phyloP scores from a whole-genome alignment of 2,888 invertebrate species.

The Oscheius onirici region DNA sequence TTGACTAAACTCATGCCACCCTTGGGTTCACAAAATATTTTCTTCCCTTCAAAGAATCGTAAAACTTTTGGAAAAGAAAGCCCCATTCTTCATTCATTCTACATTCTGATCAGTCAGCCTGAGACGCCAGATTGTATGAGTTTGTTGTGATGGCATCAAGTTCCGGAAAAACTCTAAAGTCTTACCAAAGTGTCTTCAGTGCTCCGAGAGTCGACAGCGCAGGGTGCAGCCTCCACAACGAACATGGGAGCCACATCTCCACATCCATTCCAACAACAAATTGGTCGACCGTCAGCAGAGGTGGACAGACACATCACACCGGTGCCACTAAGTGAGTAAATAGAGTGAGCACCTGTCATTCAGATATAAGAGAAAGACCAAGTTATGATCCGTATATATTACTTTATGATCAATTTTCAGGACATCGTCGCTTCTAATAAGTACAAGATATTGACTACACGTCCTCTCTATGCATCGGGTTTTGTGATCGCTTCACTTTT shows the following conservation, averaged over 20 bases:
- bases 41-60: neutral
- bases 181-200: no score
- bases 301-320: conserved; percentile 28
- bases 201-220: conserved; percentile 17
- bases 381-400: no score
- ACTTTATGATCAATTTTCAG: neutral
- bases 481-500: neutral
- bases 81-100: no score
- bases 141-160: no score
- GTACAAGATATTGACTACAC: neutral
- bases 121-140: no score
- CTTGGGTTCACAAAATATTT: no score
- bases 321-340: conserved; percentile 26
- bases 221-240: conserved; percentile 13
- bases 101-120: no score
- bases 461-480: conserved; percentile 6
- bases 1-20: no score
- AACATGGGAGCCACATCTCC: conserved; percentile 13
- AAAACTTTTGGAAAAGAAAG: no score
- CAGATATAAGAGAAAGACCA: neutral
- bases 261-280: conserved; percentile 26
- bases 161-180: no score
- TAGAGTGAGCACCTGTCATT: neutral
- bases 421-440: neutral
- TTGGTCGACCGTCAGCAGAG: conserved; percentile 22